Conservation (phyloP, 1,140 invertebrate genomes). For the Drosophila pandora region DNA sequence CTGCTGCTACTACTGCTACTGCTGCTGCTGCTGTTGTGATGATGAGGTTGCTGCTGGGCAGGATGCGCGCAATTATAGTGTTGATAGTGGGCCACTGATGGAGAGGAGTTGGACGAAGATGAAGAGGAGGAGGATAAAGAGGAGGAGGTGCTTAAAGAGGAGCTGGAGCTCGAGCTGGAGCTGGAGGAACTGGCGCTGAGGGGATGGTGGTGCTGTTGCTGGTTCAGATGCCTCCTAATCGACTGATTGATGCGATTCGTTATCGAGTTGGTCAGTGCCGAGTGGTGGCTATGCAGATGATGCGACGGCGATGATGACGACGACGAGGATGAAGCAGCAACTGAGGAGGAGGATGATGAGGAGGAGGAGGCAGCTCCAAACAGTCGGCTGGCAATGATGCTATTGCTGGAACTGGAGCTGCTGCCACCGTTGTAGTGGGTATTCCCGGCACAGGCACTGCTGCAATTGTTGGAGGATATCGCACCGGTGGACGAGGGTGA, state of each 20-base stretch:
- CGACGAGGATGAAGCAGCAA: conserved; percentile 34
- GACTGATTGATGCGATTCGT: conserved; percentile 83
- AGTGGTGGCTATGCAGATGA: conserved; percentile 77
- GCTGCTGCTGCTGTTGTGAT: conserved; percentile 44
- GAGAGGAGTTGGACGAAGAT: conserved; percentile 43
- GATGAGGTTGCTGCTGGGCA: conserved; percentile 49
- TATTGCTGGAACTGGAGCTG: conserved; percentile 50
- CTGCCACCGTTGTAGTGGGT: conserved; percentile 74
- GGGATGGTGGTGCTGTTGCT: conserved; percentile 74
- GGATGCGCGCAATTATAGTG: conserved; percentile 68
- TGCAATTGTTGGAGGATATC: conserved; percentile 67
- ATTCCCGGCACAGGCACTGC: conserved; percentile 74
- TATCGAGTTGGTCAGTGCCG: conserved; percentile 80
- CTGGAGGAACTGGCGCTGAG: conserved; percentile 41
- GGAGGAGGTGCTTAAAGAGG: too few species aligned
- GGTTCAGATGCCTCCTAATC: conserved; percentile 79
- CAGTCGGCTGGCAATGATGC: conserved; percentile 73
- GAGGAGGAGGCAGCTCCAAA: conserved; percentile 63
- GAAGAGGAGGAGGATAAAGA: conserved; percentile 34
- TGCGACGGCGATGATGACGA: conserved; percentile 48
- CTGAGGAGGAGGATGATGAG: conserved; percentile 21
- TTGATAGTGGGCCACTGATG: conserved; percentile 55
- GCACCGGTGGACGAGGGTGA: conserved; percentile 38
- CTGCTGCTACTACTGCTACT: conserved; percentile 36
- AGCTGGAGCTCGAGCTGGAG: too few species aligned